phyloP scores from a whole-genome alignment of 2,113 vertebrate genomes.

The Muntiacus muntjak region DNA sequence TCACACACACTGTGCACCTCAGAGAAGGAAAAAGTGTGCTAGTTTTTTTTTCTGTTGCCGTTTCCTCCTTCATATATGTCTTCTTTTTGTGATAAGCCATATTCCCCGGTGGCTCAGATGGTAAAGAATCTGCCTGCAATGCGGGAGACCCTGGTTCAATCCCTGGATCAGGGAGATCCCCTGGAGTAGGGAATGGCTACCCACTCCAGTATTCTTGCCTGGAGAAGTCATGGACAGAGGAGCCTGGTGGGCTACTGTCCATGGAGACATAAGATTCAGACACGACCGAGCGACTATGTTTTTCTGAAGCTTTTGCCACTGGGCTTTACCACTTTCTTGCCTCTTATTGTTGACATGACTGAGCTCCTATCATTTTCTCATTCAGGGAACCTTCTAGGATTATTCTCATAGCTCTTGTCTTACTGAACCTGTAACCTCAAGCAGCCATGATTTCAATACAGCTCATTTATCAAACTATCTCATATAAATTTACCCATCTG shows the following conservation, averaged over 20 bases:
- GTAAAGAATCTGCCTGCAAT: neutral
- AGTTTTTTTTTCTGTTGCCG: neutral
- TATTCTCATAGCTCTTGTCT: neutral
- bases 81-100: neutral
- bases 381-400: neutral
- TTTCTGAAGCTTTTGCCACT: neutral
- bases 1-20: neutral
- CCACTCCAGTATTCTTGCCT: neutral
- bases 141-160: rapidly evolving
- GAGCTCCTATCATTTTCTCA: neutral
- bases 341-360: neutral
- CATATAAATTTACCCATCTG: neutral
- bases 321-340: neutral
- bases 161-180: neutral
- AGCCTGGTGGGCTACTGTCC: neutral
- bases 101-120: neutral
- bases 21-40: neutral
- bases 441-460: neutral
- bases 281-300: rapidly evolving
- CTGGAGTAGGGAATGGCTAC: neutral
- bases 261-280: neutral
- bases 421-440: neutral
- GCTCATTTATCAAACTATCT: neutral
- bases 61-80: neutral
- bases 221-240: neutral